phyloP scores from a whole-genome alignment of 2,113 vertebrate genomes.

The Romanogobio albipinnatus region DNA sequence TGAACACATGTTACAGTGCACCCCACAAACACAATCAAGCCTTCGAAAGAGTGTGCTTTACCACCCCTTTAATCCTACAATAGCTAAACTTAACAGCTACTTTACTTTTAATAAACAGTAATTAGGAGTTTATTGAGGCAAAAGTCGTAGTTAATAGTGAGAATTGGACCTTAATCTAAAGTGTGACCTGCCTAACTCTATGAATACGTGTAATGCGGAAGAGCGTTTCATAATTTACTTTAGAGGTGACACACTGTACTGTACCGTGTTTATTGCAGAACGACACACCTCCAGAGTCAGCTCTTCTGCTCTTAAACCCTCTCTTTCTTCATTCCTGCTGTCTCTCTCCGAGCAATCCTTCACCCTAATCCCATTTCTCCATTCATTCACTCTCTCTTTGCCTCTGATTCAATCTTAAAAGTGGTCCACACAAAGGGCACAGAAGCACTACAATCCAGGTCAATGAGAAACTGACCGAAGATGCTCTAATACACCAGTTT shows the following conservation, averaged over 20 bases:
- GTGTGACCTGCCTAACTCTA: no score
- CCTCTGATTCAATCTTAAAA: slow-evolving; percentile 19
- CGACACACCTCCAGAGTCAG: slow-evolving; percentile 62
- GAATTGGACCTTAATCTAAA: no score
- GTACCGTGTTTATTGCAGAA: slow-evolving; percentile 18
- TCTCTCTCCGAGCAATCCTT: not conserved
- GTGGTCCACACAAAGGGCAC: slow-evolving; percentile 13
- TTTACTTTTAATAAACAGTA: no score
- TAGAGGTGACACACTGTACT: not conserved
- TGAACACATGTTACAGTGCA: no score
- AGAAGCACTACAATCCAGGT: not conserved
- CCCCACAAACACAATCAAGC: no score
- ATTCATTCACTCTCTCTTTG: slow-evolving; percentile 8
- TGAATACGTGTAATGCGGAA: not conserved
- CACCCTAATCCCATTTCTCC: not conserved
- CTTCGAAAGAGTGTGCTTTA: no score
- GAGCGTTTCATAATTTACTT: slow-evolving; percentile 2
- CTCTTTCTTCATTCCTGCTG: slow-evolving; percentile 5
- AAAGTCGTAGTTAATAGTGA: no score
- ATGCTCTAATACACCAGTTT: not conserved
- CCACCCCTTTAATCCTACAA: no score
- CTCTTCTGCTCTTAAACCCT: slow-evolving; percentile 50
- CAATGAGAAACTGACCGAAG: not conserved
- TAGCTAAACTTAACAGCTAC: no score
- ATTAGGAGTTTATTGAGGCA: no score